These are phyloP conservation scores for Scalopus aquaticus DNA, from an alignment of 2,113 vertebrate genomes.

Conservation along the genomic window DNA sequence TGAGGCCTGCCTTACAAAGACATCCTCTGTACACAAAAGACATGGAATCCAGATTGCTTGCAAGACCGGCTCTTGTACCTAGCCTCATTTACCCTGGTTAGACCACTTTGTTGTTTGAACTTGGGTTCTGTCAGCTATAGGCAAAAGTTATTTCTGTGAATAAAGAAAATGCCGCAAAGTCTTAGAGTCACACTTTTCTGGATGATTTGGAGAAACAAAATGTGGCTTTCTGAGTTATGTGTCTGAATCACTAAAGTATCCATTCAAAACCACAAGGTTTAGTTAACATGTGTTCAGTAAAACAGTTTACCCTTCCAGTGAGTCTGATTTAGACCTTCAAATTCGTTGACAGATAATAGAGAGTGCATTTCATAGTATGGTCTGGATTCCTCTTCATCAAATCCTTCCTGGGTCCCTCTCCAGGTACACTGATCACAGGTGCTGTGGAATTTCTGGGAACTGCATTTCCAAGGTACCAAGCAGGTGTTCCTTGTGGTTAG, in stretches of 20 bases:
- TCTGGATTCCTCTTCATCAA: not conserved
- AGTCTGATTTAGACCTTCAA: not conserved
- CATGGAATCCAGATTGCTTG: not conserved
- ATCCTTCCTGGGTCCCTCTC: not conserved
- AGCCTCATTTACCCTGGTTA: not conserved
- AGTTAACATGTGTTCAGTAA: not conserved
- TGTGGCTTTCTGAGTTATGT: slow-evolving; percentile 1
- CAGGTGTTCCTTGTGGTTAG: not conserved
- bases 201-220: not conserved
- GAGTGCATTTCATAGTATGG: not conserved
- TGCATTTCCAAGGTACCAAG: not conserved
- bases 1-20: not conserved
- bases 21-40: not conserved
- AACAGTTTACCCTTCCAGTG: not conserved
- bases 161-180: not conserved
- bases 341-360: not conserved
- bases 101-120: not conserved
- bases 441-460: not conserved
- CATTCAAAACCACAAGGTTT: not conserved
- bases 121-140: not conserved
- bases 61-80: not conserved
- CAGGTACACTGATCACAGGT: not conserved
- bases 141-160: not conserved
- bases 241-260: not conserved
- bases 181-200: not conserved